A percentile compares a stretch with the other conserved stretches of the same genome.
phyloP scores from a whole-genome alignment of 1,140 invertebrate genomes.

The Psix sp. region DNA sequence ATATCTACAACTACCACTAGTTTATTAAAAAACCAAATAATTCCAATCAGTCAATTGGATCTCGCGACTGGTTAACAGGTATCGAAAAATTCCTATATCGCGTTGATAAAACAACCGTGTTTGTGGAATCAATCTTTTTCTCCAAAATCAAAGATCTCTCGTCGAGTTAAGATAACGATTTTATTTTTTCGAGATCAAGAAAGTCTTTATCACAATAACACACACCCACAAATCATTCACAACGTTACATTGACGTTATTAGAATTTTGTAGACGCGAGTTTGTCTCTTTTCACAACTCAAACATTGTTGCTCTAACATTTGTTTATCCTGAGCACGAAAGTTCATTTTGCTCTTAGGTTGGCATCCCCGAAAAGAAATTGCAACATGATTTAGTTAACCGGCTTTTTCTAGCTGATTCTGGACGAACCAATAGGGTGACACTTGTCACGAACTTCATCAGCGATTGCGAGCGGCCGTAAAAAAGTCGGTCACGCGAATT shows the following conservation, averaged over 20 bases:
- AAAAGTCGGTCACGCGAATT: slow-evolving; percentile 20
- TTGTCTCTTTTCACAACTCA: too few species aligned
- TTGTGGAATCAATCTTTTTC: slow-evolving; percentile 14
- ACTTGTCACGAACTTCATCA: slow-evolving; percentile 12
- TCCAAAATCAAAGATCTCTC: slow-evolving; percentile 23
- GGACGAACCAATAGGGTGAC: neutral
- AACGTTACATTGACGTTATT: too few species aligned
- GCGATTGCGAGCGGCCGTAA: neutral
- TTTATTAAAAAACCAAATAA: neutral
- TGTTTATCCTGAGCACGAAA: too few species aligned
- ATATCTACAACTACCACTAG: slow-evolving; percentile 6
- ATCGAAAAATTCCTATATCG: neutral
- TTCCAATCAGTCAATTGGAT: slow-evolving; percentile 3
- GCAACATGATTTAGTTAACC: slow-evolving; percentile 3
- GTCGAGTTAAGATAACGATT: slow-evolving; percentile 42
- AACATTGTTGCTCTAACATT: too few species aligned
- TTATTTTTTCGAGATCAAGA: too few species aligned
- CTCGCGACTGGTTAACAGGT: neutral
- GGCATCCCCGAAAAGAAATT: neutral
- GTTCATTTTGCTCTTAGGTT: too few species aligned
- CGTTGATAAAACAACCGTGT: neutral
- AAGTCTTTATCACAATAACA: too few species aligned
- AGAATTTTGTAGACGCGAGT: too few species aligned
- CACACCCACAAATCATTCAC: too few species aligned
- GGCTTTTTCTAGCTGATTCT: neutral